phyloP scores from a whole-genome alignment of 2,888 invertebrate genomes.

The Apamea sordens region DNA sequence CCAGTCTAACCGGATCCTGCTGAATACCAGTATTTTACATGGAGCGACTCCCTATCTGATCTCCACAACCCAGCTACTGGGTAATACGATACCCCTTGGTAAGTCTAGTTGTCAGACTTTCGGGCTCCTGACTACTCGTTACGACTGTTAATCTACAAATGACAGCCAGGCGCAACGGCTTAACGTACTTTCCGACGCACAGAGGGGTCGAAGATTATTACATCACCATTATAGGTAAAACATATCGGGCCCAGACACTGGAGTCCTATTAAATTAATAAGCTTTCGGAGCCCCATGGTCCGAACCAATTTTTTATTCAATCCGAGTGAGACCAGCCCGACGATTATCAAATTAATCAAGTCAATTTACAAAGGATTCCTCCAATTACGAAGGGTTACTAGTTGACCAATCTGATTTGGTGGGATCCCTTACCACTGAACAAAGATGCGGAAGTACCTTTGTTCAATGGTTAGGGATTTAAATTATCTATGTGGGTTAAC shows the following conservation, averaged over 20 bases:
- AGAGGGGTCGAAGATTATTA: slow-evolving; percentile 3
- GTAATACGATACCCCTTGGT: background rate
- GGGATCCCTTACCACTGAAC: slow-evolving; percentile 21
- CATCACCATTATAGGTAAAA: background rate
- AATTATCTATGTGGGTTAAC: slow-evolving; percentile 43
- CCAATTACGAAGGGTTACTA: slow-evolving; percentile 61
- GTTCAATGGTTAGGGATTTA: slow-evolving; percentile 39
- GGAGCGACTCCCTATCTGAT: background rate
- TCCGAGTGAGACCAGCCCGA: slow-evolving; percentile 26
- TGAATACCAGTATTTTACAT: background rate
- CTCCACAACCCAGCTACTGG: background rate
- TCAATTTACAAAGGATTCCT: slow-evolving; percentile 65
- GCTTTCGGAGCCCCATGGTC: slow-evolving; percentile 22
- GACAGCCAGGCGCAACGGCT: background rate
- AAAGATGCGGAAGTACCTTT: slow-evolving; percentile 42
- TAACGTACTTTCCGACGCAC: too few relatives aligned
- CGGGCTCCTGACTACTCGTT: background rate
- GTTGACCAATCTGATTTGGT: slow-evolving; percentile 61
- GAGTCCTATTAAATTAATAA: slow-evolving; percentile 20
- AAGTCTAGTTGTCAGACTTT: background rate
- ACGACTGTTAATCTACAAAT: background rate
- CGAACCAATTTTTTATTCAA: slow-evolving; percentile 34
- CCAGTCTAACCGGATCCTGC: background rate
- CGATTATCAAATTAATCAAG: slow-evolving; percentile 65
- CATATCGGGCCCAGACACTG: background rate